Base-by-base conservation (phyloP, 2,888 invertebrate species). In the Nephrotoma guestfalica region DNA sequence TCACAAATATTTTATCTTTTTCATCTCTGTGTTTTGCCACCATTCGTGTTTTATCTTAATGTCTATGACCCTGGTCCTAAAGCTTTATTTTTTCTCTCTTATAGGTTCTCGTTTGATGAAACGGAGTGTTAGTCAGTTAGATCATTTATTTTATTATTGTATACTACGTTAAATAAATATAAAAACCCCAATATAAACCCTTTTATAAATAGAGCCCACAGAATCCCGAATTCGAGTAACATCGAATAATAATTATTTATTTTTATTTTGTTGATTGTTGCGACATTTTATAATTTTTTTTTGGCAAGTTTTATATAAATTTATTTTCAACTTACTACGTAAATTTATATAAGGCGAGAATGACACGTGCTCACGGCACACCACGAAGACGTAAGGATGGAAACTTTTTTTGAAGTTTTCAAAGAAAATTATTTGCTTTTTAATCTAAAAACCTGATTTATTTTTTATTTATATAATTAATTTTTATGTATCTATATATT, bases 101-200 rank as follows among this genome's bases (percentile, higher is more conserved):
- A n/a, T 15, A 84, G 84, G 84, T 84, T 84, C 84, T 84, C 84
- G 41, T 84, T 71, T 84, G 84, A 84, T 84, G 84, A 84, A 41
- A 42, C 41, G 84, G 84, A 84, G 41, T 84, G 84, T 84, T 84
- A 41, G 41, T 41, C n/a, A 41, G 7, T 84, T 84, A 71, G 71
- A 71, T 71, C 18, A 71, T 9, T 71, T 71, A 71, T 71, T 71
- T 71, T 71, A 71, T 51, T 51, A 51, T 71, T 71, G 30, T 71
- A 71, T 71, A 30, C 71, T 30, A 71, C 71, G 71, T 71, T 71
- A 71, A 71, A 71, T 71, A 71, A 71, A 71, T 11, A 71, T 30
- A 18, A 43, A 9, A 11, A 3, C 9, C 30, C 9, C 71, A 2
- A 30, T 30, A 30, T 30, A 30, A 30, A 9, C 30, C 71, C 71